Evolutionary conservation across 2,797 vertebrate genomes (phyloP), one percentile per base, ranked within the genome.

Genomic region (Columba guinea): DNA sequence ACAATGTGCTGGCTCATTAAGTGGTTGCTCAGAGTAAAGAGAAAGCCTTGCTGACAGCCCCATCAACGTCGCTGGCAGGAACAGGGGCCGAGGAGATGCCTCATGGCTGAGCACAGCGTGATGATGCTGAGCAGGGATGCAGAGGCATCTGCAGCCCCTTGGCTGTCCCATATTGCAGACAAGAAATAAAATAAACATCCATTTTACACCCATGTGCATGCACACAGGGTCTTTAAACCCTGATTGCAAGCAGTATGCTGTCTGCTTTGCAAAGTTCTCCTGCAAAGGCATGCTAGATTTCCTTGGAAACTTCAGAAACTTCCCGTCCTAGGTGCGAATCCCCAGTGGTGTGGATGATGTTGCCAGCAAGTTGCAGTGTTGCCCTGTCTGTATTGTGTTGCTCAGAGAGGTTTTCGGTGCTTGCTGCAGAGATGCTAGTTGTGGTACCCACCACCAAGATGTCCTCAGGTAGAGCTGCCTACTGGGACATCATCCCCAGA

Each of bases 401-500:
- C 28, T 88, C 3, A 8, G n/a, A 13, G 37, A 14, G 7, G n/a
- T 0, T 15, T 81, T 75, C 1, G 35, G 26, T 39, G 44, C 21
- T 75, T 37, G 70, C 58, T 52, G 55, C 26, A 27, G 48, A 56
- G 55, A 5, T 39, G 70, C 51, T 78, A 35, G 8, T 35, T 2
- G 1, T 37, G 68, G 48, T 60, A 44, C 13, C 22, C 16, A 5
- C 32, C 34, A 8, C 27, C 7, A 4, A 4, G 59, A 35, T 58
- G 46, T 19, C 58, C 44, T 30, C 20, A 10, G 32, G 26, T 44
- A 71, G 5, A 82, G 48, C 26, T 41, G 48, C 74, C 69, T 23
- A 12, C 0, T 1, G 46, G 49, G 37, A 6, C 26, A 16, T 19
- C 32, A 4, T 28, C 39, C 41, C 62, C 24, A 2, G 0, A 7